Conservation (phyloP, 2,888 invertebrate genomes). For the Reticulitermes lucifugus region DNA sequence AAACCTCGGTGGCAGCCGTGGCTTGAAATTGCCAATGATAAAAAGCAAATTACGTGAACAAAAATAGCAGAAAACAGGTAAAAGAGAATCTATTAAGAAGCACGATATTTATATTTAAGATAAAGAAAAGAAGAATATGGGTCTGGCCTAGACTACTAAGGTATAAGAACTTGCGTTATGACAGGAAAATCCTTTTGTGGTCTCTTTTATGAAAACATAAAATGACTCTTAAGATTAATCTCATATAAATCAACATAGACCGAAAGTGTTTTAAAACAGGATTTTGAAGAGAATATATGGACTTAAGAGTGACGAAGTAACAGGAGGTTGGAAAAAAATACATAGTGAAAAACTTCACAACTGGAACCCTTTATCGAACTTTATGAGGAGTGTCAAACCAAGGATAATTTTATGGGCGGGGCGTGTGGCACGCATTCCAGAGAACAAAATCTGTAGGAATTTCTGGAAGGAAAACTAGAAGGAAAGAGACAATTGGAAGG, state of each 20-base stretch:
- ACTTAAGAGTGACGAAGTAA: neutral
- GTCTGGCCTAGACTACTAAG: neutral
- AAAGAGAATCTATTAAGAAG: neutral
- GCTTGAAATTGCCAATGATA: neutral
- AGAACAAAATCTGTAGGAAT: too few species aligned
- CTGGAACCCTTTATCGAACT: too few species aligned
- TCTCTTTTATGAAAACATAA: neutral
- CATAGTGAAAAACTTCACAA: too few species aligned
- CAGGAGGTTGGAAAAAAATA: too few species aligned
- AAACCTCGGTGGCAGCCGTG: neutral
- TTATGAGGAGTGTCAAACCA: too few species aligned
- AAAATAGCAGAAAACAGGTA: neutral
- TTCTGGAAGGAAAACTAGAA: too few species aligned
- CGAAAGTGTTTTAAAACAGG: neutral
- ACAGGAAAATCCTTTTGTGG: neutral
- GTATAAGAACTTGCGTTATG: neutral
- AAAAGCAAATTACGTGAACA: neutral
- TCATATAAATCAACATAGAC: neutral
- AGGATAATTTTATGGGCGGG: too few species aligned
- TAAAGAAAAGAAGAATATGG: neutral
- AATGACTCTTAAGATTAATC: neutral
- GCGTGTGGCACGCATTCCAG: too few species aligned
- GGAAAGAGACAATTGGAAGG: too few species aligned
- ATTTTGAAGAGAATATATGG: neutral
- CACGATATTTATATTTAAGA: neutral